Conservation (phyloP, 2,113 vertebrate genomes). For the Pelmatolapia mariae region DNA sequence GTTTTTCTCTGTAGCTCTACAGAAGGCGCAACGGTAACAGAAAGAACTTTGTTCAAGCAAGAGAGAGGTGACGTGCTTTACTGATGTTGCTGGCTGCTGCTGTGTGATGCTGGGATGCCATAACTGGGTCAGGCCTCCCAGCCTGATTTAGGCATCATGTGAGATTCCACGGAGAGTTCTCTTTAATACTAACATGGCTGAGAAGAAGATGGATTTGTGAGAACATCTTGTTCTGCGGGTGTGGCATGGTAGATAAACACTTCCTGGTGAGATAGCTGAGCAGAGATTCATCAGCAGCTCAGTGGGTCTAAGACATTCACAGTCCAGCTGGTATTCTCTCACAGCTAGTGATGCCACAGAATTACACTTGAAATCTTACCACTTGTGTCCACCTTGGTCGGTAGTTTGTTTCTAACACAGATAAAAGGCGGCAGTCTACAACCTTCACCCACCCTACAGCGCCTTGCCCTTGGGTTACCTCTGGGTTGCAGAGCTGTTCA, state of each 20-base stretch:
- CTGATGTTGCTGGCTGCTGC: conserved; percentile 24
- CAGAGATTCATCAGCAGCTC: conserved; percentile 42
- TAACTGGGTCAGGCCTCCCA: conserved; percentile 64
- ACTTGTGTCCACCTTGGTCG: neutral
- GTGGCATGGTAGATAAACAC: conserved; percentile 38
- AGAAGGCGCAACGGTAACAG: neutral
- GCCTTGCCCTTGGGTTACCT: conserved; percentile 23
- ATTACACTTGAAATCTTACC: conserved; percentile 12
- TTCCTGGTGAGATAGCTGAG: conserved; percentile 28
- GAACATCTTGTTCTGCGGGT: conserved; percentile 42
- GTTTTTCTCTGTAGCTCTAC: neutral
- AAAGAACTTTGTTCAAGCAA: neutral
- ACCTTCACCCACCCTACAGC: conserved; percentile 15
- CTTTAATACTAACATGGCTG: conserved; percentile 19
- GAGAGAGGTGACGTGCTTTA: conserved; percentile 9
- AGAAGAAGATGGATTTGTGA: conserved; percentile 28
- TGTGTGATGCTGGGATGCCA: conserved; percentile 15
- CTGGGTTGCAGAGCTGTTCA: conserved; percentile 28
- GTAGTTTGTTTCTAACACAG: neutral
- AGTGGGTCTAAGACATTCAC: conserved; percentile 38
- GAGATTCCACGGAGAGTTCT: conserved; percentile 19
- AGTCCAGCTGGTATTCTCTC: conserved; percentile 33
- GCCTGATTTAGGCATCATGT: conserved; percentile 21
- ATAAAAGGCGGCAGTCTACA: conserved; percentile 32
- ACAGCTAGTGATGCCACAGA: neutral